Conservation (phyloP, 2,113 vertebrate genomes). For the Heterochromis multidens region DNA sequence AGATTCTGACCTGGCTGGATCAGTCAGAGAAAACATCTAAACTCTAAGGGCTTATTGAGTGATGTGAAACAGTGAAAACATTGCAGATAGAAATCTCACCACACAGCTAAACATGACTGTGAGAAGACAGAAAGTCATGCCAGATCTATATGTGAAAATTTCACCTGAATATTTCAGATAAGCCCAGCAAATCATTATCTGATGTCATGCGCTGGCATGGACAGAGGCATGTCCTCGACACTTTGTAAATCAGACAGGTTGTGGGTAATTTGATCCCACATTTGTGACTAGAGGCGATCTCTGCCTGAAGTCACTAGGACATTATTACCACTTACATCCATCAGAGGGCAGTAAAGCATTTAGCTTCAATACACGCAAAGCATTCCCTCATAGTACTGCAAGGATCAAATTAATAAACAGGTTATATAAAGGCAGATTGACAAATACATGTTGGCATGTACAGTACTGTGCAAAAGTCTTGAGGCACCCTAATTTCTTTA, state of each 20-base stretch:
- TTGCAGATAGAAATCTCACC: constrained; percentile 38
- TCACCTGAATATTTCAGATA: constrained; percentile 46
- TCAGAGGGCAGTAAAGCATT: constrained; percentile 36
- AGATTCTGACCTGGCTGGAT: constrained; percentile 1
- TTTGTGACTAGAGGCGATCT: constrained; percentile 17
- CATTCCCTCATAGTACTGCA: not conserved
- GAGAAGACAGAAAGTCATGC: not conserved
- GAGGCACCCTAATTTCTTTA: not conserved
- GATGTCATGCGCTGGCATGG: constrained; percentile 20
- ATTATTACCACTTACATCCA: constrained; percentile 27
- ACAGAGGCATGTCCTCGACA: constrained; percentile 22
- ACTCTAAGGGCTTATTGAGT: constrained; percentile 39
- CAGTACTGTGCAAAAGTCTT: not conserved
- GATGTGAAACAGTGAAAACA: constrained; percentile 22
- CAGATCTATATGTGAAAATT: constrained; percentile 12
- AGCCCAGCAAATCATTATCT: constrained; percentile 11
- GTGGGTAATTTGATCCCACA: constrained; percentile 18
- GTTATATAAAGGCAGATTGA: not conserved
- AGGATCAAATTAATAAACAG: not conserved
- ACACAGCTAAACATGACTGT: not conserved
- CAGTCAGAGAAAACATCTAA: not conserved
- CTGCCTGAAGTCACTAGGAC: not conserved
- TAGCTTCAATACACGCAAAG: not conserved
- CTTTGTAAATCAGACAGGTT: constrained; percentile 17
- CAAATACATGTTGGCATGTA: not conserved